These are phyloP conservation scores for Harpegnathos saltator DNA, from an alignment of 1,140 invertebrate genomes.

Conservation along the genomic window DNA sequence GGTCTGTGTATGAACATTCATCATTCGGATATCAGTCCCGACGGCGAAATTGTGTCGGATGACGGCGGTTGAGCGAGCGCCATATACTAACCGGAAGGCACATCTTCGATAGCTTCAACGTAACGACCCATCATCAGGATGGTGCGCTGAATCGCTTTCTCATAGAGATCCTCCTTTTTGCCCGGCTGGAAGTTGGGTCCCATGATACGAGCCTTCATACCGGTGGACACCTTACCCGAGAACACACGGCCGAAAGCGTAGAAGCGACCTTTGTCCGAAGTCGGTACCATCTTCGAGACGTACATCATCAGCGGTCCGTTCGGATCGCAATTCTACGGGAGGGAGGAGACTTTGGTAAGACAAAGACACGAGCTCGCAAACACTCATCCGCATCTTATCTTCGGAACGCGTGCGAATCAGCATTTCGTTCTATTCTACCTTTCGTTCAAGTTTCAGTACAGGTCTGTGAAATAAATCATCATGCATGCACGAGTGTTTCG, in stretches of 20 bases:
- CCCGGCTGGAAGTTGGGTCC: slow-evolving; percentile 99
- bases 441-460: slow-evolving; percentile 82
- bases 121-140: slow-evolving; percentile 99
- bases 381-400: slow-evolving; percentile 18
- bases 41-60: neutral
- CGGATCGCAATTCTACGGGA: slow-evolving; percentile 95
- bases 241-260: slow-evolving; percentile 99
- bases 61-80: no score
- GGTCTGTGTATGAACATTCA: slow-evolving; percentile 80
- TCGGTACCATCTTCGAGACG: slow-evolving; percentile 99
- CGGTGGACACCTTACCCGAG: slow-evolving; percentile 97
- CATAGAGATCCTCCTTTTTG: slow-evolving; percentile 99
- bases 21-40: slow-evolving; percentile 49
- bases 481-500: no score
- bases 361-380: neutral
- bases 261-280: slow-evolving; percentile 99
- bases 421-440: slow-evolving; percentile 79
- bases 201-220: slow-evolving; percentile 99
- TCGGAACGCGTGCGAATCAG: slow-evolving; percentile 71
- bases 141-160: slow-evolving; percentile 99
- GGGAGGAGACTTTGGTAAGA: slow-evolving; percentile 57
- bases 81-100: slow-evolving; percentile 93
- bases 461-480: slow-evolving; percentile 85
- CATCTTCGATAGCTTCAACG: slow-evolving; percentile 99
- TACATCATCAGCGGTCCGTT: slow-evolving; percentile 99